phyloP scores from a whole-genome alignment of 2,797 vertebrate species.

The Ficedula albicollis region DNA sequence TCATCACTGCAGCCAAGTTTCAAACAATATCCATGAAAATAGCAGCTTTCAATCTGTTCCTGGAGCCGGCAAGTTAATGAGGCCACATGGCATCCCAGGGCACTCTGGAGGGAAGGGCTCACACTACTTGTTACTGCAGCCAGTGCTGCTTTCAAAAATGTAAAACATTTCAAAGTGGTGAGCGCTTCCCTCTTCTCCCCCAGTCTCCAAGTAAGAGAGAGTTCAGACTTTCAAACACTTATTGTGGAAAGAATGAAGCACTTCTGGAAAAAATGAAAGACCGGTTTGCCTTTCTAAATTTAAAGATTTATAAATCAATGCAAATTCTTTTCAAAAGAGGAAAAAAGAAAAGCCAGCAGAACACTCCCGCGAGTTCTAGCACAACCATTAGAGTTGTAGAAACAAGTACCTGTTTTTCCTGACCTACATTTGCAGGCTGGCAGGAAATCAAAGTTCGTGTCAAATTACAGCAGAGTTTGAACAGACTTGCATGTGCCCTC shows the following conservation, averaged over 20 bases:
- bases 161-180: background rate
- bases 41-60: conserved; percentile 16
- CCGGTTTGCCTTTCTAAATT: background rate
- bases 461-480: conserved; percentile 47
- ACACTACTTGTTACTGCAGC: background rate
- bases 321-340: background rate
- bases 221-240: background rate
- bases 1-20: conserved; percentile 11
- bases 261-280: background rate
- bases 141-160: background rate
- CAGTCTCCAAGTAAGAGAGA: background rate
- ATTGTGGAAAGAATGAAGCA: background rate
- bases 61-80: conserved; percentile 1
- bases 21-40: conserved; percentile 17
- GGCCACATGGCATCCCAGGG: background rate
- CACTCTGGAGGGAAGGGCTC: background rate
- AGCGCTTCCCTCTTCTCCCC: background rate
- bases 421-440: conserved; percentile 38
- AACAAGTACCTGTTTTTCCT: conserved; percentile 60
- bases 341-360: background rate
- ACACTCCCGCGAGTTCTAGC: background rate
- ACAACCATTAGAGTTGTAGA: background rate
- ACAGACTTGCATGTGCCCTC: conserved; percentile 24
- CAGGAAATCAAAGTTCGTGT: conserved; percentile 47
- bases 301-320: background rate